A percentile compares a stretch with the other conserved stretches of the same genome.
Evolutionary conservation across 2,797 vertebrate species (phyloP).

Genomic region (Hoplostethus atlanticus): DNA sequence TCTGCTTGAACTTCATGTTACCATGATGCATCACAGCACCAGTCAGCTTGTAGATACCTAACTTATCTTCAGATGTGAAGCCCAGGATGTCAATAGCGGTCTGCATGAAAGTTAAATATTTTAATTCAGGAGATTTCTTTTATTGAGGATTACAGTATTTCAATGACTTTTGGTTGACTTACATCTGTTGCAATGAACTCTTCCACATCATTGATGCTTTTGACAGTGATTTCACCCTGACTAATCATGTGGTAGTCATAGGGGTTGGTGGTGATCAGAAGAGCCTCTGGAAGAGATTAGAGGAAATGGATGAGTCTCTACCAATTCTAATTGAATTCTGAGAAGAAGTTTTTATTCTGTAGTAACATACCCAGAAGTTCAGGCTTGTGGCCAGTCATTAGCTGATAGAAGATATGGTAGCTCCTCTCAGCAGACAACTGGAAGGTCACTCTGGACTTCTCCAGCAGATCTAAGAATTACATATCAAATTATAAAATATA

Average conservation of each 20-base stretch:
- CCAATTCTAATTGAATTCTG: too few species aligned
- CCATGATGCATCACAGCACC: conserved; percentile 89
- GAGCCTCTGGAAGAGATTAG: conserved; percentile 82
- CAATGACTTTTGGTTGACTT: conserved; percentile 50
- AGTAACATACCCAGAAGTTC: conserved; percentile 79
- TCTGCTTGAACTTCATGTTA: conserved; percentile 92
- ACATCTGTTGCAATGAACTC: conserved; percentile 92
- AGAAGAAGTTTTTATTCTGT: neutral
- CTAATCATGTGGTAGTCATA: conserved; percentile 90
- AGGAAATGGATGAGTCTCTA: neutral
- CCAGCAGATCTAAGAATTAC: conserved; percentile 84
- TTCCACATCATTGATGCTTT: conserved; percentile 90
- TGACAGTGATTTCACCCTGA: conserved; percentile 90
- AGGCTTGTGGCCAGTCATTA: conserved; percentile 91
- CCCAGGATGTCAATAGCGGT: conserved; percentile 87
- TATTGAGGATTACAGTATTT: too few species aligned
- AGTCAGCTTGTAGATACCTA: conserved; percentile 87
- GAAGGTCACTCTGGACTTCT: conserved; percentile 91
- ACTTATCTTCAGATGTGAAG: conserved; percentile 85
- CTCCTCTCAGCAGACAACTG: conserved; percentile 91
- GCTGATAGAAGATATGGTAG: conserved; percentile 93
- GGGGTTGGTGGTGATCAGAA: conserved; percentile 91
- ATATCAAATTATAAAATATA: neutral
- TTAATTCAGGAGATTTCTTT: too few species aligned
- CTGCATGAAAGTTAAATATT: conserved; percentile 61